A percentile compares a stretch with the other conserved stretches of the same genome.
phyloP scores from a whole-genome alignment of 2,797 vertebrate genomes.

The Micromesistius poutassou region DNA sequence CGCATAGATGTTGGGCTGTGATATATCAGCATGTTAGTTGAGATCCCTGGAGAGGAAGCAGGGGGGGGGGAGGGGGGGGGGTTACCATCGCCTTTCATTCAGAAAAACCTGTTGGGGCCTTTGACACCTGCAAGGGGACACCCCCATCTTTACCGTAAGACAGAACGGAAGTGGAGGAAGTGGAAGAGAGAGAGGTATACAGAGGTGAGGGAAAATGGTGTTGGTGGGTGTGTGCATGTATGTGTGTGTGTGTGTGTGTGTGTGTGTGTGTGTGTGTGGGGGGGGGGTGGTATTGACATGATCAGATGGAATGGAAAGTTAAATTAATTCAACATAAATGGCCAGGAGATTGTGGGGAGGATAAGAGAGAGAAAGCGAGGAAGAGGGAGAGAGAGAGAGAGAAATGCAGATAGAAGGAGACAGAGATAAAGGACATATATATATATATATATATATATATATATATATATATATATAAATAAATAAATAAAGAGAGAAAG shows the following conservation, averaged over 20 bases:
- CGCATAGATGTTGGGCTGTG: conserved; percentile 34
- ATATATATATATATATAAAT: no score
- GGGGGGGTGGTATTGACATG: no score
- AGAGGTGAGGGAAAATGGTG: conserved; percentile 21
- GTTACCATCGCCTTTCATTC: conserved; percentile 54
- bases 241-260: no score
- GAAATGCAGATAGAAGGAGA: conserved; percentile 12
- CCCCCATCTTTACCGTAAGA: conserved; percentile 29
- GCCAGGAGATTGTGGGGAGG: no score
- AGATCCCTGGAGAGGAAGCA: conserved; percentile 32
- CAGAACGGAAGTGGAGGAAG: conserved; percentile 11
- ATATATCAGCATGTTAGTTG: conserved; percentile 62
- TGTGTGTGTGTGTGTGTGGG: no score
- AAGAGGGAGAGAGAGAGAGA: no score
- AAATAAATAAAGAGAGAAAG: conserved; percentile 7
- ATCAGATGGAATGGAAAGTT: no score
- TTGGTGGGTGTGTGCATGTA: conserved; percentile 2
- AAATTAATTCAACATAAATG: no score
- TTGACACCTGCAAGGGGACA: conserved; percentile 46
- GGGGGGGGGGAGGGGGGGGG: conserved; percentile 14
- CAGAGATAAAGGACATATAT: conserved; percentile 1
- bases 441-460: no score
- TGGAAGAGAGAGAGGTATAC: background rate
- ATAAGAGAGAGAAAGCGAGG: no score
- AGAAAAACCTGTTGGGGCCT: conserved; percentile 40